Conservation (phyloP, 2,888 invertebrate species). For the Anthoptus insignis region DNA sequence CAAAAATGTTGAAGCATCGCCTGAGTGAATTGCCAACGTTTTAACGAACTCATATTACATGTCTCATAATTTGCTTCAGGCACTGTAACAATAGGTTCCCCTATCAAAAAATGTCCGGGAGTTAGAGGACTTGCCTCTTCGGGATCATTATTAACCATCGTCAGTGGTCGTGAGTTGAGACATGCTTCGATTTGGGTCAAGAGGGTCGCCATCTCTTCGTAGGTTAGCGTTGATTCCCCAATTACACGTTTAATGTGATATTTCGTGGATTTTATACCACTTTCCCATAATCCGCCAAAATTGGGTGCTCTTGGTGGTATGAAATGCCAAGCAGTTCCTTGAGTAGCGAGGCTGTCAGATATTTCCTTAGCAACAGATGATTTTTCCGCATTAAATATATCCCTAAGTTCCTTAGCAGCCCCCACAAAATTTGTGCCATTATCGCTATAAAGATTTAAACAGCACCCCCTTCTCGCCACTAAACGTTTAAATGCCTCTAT, state of each 20-base stretch:
- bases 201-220: conserved; percentile 45
- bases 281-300: conserved; percentile 49
- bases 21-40: conserved; percentile 44
- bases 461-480: conserved; percentile 29
- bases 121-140: conserved; percentile 42
- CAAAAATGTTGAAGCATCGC: conserved; percentile 42
- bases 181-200: conserved; percentile 48
- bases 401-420: neutral
- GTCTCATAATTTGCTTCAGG: conserved; percentile 40
- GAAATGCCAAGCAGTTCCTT: conserved; percentile 45
- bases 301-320: conserved; percentile 44
- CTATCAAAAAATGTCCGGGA: conserved; percentile 49
- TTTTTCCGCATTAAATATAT: neutral
- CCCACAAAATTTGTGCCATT: conserved; percentile 37
- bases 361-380: conserved; percentile 16
- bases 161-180: conserved; percentile 47
- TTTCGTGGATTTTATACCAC: conserved; percentile 44
- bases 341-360: conserved; percentile 9
- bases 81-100: conserved; percentile 41
- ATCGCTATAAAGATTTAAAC: conserved; percentile 33
- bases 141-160: conserved; percentile 17
- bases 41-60: conserved; percentile 33
- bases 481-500: conserved; percentile 30
- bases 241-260: conserved; percentile 44
- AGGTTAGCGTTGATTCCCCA: conserved; percentile 41